These are phyloP conservation scores for Nemurella pictetii DNA, from an alignment of 2,888 invertebrate species.

Conservation along the genomic window DNA sequence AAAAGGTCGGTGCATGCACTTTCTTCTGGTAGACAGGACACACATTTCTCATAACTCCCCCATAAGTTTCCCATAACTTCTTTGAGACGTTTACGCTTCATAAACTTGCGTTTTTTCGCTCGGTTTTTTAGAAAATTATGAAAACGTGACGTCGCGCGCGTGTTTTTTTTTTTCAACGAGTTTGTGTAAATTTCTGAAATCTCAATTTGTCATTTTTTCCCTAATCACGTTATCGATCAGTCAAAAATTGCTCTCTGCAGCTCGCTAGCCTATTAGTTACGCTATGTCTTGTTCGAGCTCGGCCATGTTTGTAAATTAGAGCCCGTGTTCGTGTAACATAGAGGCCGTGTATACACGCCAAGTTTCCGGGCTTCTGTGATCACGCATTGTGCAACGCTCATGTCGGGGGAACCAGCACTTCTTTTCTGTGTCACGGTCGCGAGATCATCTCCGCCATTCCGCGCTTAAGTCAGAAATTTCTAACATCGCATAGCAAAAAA, in stretches of 20 bases:
- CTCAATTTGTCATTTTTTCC: not conserved
- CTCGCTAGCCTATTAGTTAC: not conserved
- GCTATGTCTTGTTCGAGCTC: not conserved
- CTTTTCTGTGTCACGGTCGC: not conserved
- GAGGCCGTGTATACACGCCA: not conserved
- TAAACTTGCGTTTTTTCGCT: not conserved
- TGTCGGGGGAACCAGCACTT: not conserved
- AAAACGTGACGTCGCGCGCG: not conserved
- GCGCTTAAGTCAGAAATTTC: no score
- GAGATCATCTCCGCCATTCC: no score
- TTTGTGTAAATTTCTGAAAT: not conserved
- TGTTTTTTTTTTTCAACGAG: not conserved
- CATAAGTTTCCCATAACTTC: no score
- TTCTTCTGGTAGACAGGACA: not conserved
- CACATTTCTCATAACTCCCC: no score
- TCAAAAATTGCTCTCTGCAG: not conserved
- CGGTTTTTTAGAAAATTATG: not conserved
- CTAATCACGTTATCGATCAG: not conserved
- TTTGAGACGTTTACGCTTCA: not conserved
- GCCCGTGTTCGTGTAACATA: not conserved
- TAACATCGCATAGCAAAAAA: no score
- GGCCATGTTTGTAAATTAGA: not conserved
- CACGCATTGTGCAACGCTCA: not conserved
- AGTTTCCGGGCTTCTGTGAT: not conserved
- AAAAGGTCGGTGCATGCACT: not conserved